phyloP scores from a whole-genome alignment of 2,113 vertebrate genomes.

The Jacana jacana region DNA sequence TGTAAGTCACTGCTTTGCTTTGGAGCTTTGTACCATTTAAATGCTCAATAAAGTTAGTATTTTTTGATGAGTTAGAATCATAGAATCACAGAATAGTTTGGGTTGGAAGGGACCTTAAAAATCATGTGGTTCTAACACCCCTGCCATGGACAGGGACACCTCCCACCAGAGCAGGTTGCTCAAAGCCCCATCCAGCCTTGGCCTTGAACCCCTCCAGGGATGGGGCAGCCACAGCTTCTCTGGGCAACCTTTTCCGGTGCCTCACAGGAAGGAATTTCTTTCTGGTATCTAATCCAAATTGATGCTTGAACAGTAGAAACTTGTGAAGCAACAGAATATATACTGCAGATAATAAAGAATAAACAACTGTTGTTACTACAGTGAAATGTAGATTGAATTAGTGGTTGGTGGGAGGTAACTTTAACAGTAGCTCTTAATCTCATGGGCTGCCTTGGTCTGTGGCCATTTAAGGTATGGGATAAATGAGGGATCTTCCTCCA shows the following conservation, averaged over 20 bases:
- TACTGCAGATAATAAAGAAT: background rate
- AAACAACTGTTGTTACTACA: background rate
- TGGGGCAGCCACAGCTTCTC: too few relatives aligned
- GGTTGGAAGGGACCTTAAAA: too few relatives aligned
- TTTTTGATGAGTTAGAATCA: background rate
- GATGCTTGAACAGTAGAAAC: background rate
- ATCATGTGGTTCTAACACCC: too few relatives aligned
- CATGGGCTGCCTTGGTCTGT: background rate
- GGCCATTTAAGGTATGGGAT: background rate
- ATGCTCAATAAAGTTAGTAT: background rate
- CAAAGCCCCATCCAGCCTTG: too few relatives aligned
- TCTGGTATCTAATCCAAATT: background rate
- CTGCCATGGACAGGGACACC: too few relatives aligned
- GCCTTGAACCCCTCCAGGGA: too few relatives aligned
- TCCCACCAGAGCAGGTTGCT: too few relatives aligned
- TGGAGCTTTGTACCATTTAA: background rate
- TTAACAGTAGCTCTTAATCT: background rate
- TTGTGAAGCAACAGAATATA: background rate
- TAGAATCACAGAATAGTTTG: too few relatives aligned
- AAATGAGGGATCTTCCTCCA: background rate
- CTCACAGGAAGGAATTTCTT: too few relatives aligned
- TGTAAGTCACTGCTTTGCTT: background rate
- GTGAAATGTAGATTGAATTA: background rate
- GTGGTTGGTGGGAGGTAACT: background rate
- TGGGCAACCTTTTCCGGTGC: too few relatives aligned